Evolutionary conservation across 1,140 invertebrate genomes (phyloP).

Genomic region (Drosophila ogumai): DNA sequence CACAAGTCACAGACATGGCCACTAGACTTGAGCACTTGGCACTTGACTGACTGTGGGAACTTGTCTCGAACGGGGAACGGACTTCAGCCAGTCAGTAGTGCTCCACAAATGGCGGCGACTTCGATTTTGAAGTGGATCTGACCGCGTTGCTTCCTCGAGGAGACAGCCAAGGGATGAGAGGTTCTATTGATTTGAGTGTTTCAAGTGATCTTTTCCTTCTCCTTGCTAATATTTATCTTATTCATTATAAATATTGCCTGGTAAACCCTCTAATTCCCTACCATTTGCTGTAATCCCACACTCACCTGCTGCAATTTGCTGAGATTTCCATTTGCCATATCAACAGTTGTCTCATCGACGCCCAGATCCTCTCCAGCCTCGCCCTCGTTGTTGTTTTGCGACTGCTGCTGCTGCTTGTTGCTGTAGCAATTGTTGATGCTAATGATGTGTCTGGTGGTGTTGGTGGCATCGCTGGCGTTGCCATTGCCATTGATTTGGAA

Average conservation of each 20-base stretch:
- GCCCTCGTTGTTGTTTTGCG: slow-evolving; percentile 52
- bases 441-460: slow-evolving; percentile 67
- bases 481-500: slow-evolving; percentile 71
- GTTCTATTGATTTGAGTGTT: neutral
- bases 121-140: slow-evolving; percentile 19
- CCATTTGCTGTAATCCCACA: slow-evolving; percentile 1
- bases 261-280: neutral
- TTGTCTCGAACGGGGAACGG: slow-evolving; percentile 24
- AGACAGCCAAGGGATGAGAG: slow-evolving; percentile 7
- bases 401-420: slow-evolving; percentile 41
- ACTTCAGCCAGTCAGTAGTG: slow-evolving; percentile 7
- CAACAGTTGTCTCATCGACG: slow-evolving; percentile 62
- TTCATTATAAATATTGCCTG: neutral
- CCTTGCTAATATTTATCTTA: neutral
- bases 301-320: slow-evolving; percentile 59
- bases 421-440: slow-evolving; percentile 78
- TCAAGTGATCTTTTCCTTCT: neutral
- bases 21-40: slow-evolving; percentile 52
- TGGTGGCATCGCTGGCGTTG: slow-evolving; percentile 51
- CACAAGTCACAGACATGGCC: slow-evolving; percentile 63
- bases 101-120: slow-evolving; percentile 11
- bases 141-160: slow-evolving; percentile 11
- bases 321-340: slow-evolving; percentile 73
- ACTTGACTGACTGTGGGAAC: slow-evolving; percentile 67
- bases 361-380: slow-evolving; percentile 35